Percentiles rank a stretch among this genome's conserved stretches.
phyloP scores from a whole-genome alignment of 2,888 invertebrate genomes.

The Nemotelus nigrinus region DNA sequence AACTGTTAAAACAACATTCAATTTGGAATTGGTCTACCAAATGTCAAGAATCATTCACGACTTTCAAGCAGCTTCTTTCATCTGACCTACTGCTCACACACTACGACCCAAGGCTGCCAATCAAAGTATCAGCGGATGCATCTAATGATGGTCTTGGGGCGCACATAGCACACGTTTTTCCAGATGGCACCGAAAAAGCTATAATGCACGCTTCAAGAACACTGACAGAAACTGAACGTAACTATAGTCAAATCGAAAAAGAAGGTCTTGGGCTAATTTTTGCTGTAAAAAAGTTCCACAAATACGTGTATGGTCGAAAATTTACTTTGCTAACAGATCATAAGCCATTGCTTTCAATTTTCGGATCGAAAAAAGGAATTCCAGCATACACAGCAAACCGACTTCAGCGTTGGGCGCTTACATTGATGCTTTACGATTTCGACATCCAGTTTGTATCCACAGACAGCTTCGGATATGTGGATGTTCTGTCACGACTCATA shows the following conservation, averaged over 20 bases:
- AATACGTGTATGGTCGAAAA: not conserved
- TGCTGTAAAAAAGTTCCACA: slow-evolving; percentile 1
- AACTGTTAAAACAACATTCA: not conserved
- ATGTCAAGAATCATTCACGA: not conserved
- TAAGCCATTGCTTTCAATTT: not conserved
- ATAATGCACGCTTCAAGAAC: not conserved
- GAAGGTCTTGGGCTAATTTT: slow-evolving; percentile 1
- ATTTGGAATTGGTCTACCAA: not conserved
- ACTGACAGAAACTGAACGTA: not conserved
- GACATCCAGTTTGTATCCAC: too few species aligned
- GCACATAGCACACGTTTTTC: not conserved
- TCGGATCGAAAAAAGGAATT: slow-evolving; percentile 1
- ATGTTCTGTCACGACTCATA: too few species aligned
- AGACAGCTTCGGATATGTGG: too few species aligned
- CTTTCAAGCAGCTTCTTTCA: not conserved
- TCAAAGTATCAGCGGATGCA: too few species aligned
- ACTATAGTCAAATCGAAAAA: slow-evolving; percentile 17
- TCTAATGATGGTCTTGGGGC: too few species aligned
- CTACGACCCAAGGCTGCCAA: not conserved
- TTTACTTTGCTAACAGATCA: too few species aligned
- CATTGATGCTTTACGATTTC: too few species aligned
- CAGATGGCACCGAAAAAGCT: not conserved
- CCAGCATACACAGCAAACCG: not conserved
- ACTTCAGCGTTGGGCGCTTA: too few species aligned
- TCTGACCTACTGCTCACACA: not conserved